These are phyloP conservation scores for Dendropsophus ebraccatus DNA, from an alignment of 2,113 vertebrate species.

Conservation along the genomic window DNA sequence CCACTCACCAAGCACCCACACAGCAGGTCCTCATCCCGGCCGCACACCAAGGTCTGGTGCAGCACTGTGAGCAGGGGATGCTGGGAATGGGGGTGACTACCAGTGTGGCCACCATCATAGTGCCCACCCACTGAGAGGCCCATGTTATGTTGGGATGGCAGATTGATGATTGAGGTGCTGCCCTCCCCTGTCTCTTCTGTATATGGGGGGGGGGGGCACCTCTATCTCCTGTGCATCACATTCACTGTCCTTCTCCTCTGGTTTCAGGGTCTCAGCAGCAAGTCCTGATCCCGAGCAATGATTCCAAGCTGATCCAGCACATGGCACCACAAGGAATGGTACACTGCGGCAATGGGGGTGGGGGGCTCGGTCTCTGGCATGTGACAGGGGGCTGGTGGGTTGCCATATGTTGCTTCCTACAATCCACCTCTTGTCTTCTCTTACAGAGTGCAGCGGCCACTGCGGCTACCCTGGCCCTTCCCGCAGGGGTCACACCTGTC, in stretches of 20 bases:
- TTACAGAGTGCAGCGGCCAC: constrained; percentile 96
- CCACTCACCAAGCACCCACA: constrained; percentile 71
- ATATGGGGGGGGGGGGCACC: too few relatives aligned
- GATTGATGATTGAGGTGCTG: too few relatives aligned
- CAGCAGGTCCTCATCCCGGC: constrained; percentile 88
- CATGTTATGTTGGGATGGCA: too few relatives aligned
- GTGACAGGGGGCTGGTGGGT: not conserved
- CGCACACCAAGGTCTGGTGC: constrained; percentile 85
- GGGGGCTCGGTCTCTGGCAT: too few relatives aligned
- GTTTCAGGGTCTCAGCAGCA: constrained; percentile 88
- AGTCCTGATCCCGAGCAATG: constrained; percentile 87
- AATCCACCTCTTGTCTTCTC: not conserved
- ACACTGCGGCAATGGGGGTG: constrained; percentile 25
- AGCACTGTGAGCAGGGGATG: not conserved
- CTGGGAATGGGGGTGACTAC: not conserved
- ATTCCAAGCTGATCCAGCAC: constrained; percentile 91
- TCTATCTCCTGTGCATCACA: too few relatives aligned
- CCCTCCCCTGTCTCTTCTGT: too few relatives aligned
- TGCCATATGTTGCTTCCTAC: not conserved
- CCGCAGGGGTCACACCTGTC: constrained; percentile 90
- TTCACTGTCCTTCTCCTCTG: constrained; percentile 43
- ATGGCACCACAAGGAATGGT: constrained; percentile 96
- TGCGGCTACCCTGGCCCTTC: constrained; percentile 91
- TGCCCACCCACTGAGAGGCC: too few relatives aligned
- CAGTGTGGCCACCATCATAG: too few relatives aligned